Evolutionary conservation across 2,113 vertebrate species (phyloP).

Genomic region (Lota lota): DNA sequence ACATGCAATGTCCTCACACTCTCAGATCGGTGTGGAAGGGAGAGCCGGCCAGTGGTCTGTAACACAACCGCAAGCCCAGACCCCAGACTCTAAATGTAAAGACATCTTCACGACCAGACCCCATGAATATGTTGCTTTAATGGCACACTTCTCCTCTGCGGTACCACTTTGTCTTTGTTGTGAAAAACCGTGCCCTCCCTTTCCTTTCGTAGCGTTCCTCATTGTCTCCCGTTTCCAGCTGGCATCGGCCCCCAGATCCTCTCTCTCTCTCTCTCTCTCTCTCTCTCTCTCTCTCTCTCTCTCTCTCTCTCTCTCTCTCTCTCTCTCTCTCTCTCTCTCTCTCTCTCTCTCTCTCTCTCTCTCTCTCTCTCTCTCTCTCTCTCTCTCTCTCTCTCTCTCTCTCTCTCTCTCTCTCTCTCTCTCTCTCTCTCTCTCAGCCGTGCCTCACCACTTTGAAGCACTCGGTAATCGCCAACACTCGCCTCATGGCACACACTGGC

Average conservation of each 20-base stretch:
- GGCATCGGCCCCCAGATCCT: constrained; percentile 9
- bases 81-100: no score
- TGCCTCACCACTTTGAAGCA: constrained; percentile 41
- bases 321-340: constrained; percentile 21
- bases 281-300: constrained; percentile 36
- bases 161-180: no score
- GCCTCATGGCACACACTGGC: constrained; percentile 42
- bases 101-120: no score
- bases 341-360: constrained; percentile 6
- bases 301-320: constrained; percentile 45
- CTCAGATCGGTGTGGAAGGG: no score
- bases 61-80: no score
- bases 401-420: constrained; percentile 54
- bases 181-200: no score
- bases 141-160: no score
- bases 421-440: constrained; percentile 25
- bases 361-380: background rate
- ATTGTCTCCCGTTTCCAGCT: no score
- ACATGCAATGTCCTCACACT: no score
- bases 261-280: constrained; percentile 35
- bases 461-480: constrained; percentile 46
- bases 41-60: no score
- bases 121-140: no score
- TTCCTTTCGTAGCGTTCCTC: no score
- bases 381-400: constrained; percentile 46